A percentile compares a stretch with the other conserved stretches of the same genome.
Conservation (phyloP, 2,888 invertebrate species). For the Catocala nupta region DNA sequence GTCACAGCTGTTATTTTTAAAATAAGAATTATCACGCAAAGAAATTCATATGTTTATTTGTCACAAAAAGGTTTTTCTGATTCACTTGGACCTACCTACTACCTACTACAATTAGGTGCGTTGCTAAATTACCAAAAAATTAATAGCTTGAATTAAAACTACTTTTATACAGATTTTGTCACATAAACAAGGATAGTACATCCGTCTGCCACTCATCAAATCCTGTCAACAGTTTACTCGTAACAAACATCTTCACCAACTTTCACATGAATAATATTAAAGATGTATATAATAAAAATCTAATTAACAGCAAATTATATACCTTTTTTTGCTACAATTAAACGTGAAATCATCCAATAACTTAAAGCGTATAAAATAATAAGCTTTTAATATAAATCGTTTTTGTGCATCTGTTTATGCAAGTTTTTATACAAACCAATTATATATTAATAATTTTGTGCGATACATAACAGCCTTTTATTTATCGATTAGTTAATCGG, state of each 20-base stretch:
- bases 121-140: no score
- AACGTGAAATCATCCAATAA: not conserved
- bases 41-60: slow-evolving; percentile 1
- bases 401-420: not conserved
- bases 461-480: not conserved
- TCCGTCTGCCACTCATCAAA: no score
- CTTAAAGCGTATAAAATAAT: not conserved
- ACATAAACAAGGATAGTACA: no score
- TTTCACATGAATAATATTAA: no score
- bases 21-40: slow-evolving; percentile 3
- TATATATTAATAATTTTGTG: not conserved
- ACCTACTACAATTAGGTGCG: no score
- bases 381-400: not conserved
- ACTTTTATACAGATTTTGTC: no score
- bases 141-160: no score
- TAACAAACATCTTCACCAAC: no score
- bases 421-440: not conserved
- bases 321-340: not conserved
- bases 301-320: slow-evolving; percentile 3
- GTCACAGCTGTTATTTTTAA: slow-evolving; percentile 22
- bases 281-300: not conserved
- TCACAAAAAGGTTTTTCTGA: not conserved
- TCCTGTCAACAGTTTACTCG: no score
- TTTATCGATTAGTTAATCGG: slow-evolving; percentile 2
- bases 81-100: no score